A percentile compares a stretch with the other conserved stretches of the same genome.
phyloP scores from a whole-genome alignment of 2,797 vertebrate genomes.

The Rousettus madagascariensis region DNA sequence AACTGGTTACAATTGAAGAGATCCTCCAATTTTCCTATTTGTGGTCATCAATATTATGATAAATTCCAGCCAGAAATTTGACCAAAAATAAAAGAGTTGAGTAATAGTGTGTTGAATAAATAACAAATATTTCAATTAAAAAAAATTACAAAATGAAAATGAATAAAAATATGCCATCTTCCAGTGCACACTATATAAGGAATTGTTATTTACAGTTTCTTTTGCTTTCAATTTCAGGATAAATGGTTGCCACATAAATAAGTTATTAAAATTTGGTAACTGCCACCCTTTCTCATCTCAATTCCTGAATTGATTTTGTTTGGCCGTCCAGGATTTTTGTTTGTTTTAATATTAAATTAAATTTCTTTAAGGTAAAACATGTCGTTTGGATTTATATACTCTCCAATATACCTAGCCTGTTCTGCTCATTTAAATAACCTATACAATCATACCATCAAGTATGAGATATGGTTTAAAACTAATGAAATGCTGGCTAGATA shows the following conservation, averaged over 20 bases:
- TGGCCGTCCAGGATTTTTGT: not conserved
- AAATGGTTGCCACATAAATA: not conserved
- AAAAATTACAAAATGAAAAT: not conserved
- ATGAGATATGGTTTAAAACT: not conserved
- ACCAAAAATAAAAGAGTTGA: not conserved
- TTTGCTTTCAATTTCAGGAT: not conserved
- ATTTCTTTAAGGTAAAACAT: not conserved
- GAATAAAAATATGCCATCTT: not conserved
- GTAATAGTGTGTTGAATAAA: not conserved
- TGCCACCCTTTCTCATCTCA: not conserved
- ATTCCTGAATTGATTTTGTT: not conserved
- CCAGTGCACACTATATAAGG: not conserved
- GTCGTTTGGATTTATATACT: not conserved
- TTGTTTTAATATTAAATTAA: not conserved
- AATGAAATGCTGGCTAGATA: not conserved
- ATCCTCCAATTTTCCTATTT: not conserved
- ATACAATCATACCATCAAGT: too few relatives aligned
- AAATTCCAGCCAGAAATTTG: not conserved
- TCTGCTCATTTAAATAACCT: not conserved
- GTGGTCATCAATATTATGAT: not conserved
- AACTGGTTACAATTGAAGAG: not conserved
- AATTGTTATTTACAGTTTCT: not conserved
- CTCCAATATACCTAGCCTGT: not conserved
- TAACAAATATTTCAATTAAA: not conserved
- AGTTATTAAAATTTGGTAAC: not conserved